Base-by-base conservation (phyloP, 2,113 vertebrate species). In the Psammodynastes pulverulentus region DNA sequence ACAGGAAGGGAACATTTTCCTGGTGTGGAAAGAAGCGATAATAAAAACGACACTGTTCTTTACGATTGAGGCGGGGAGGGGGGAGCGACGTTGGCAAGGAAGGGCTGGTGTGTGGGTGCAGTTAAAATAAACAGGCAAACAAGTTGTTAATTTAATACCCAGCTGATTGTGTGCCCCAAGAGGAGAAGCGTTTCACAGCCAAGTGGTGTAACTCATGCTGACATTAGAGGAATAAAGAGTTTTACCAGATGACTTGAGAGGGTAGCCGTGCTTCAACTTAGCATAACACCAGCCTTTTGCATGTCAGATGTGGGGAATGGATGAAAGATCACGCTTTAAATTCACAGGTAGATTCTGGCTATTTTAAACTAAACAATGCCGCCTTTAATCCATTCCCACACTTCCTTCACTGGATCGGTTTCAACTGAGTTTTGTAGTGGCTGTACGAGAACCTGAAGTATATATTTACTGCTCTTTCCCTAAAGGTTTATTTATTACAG, bases 351-450 rank as follows among this genome's bases (percentile, higher is more conserved):
- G 12, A 5, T 46, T 49, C 43, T 17, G 45, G 39, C 46, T 52
- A 67, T 91, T 93, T 54, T 84, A 84, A 84, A 90, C 1, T 6
- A 67, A 19, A 89, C 67, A 91, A 91, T 48, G 48, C 90, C 0
- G 0, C 1, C 1, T 94, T 0, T 89, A 0, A 93, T 43, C 91
- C 91, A 13, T 52, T 92, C 13, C n/a, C 13, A 72, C 62, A 72
- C n/a, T 13, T 34, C 62, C 62, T 93, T 87, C 92, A 93, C 91
- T 52, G 52, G 93, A 91, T 94, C 62, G 10, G 85, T 93, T 93
- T 95, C 21, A 29, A 93, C 92, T 88, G 94, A 91, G 89, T 15
- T 92, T 93, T 94, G 88, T 91, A 93, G 93, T 72, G 93, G 95
- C 92, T 95, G 90, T 92, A 85, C 96, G 91, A 91, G 91, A 93